Evolutionary conservation across 2,113 vertebrate genomes (phyloP).

Genomic region (Rhabdomys dilectus): DNA sequence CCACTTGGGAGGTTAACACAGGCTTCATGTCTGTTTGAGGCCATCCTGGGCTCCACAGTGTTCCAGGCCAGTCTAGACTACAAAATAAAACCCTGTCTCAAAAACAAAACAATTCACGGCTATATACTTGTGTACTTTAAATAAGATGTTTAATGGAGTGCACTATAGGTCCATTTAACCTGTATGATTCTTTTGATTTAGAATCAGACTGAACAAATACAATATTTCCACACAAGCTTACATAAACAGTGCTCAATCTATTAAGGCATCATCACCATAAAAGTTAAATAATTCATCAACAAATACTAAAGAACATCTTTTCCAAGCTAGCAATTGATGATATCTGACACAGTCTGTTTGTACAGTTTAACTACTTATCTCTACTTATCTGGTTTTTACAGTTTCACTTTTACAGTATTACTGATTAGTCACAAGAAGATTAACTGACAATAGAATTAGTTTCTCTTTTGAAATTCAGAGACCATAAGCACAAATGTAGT

Average conservation of each 20-base stretch:
- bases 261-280: not conserved
- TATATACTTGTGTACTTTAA: not conserved
- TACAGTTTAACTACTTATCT: slow-evolving; percentile 1
- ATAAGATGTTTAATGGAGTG: not conserved
- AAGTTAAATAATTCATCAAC: slow-evolving; percentile 4
- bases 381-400: not conserved
- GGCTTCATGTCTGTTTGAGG: not conserved
- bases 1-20: not conserved
- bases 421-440: not conserved
- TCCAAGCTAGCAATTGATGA: not conserved
- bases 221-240: not conserved
- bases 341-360: not conserved
- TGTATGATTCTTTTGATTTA: slow-evolving; percentile 2
- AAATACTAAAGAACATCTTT: not conserved
- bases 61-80: not conserved
- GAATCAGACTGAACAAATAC: not conserved
- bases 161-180: not conserved
- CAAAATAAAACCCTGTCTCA: not conserved
- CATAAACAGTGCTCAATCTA: not conserved
- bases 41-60: not conserved
- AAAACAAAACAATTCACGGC: not conserved
- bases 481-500: not conserved
- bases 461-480: not conserved
- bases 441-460: not conserved
- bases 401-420: not conserved